Evolutionary conservation across 2,888 invertebrate species (phyloP).

Genomic region (Campaea margaritaria): DNA sequence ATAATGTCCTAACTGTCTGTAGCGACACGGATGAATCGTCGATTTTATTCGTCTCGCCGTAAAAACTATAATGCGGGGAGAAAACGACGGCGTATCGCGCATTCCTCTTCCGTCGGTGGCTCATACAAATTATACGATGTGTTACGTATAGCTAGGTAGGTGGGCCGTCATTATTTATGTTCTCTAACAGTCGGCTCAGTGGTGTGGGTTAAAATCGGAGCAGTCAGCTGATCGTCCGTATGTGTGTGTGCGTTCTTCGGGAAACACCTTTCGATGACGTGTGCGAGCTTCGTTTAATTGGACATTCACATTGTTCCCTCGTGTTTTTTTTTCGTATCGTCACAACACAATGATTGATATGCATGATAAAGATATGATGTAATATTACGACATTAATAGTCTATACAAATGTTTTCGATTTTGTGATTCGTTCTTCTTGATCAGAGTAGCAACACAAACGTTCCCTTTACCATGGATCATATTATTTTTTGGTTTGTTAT

Average conservation of each 20-base stretch:
- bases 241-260: slow-evolving; percentile 80
- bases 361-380: slow-evolving; percentile 51
- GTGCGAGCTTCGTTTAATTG: slow-evolving; percentile 83
- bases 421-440: slow-evolving; percentile 42
- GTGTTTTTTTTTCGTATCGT: slow-evolving; percentile 52
- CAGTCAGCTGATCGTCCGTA: slow-evolving; percentile 81
- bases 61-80: slow-evolving; percentile 73
- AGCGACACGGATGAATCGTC: slow-evolving; percentile 57
- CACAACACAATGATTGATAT: slow-evolving; percentile 55
- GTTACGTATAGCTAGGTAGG: slow-evolving; percentile 83
- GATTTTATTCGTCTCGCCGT: slow-evolving; percentile 69
- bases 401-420: slow-evolving; percentile 36
- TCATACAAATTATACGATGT: slow-evolving; percentile 83
- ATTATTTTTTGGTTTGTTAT: slow-evolving; percentile 11
- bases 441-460: slow-evolving; percentile 8
- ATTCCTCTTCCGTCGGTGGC: slow-evolving; percentile 74
- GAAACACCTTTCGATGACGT: slow-evolving; percentile 86
- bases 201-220: slow-evolving; percentile 85
- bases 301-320: slow-evolving; percentile 82
- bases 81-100: slow-evolving; percentile 75
- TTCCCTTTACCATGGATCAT: slow-evolving; percentile 17
- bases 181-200: slow-evolving; percentile 81
- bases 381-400: slow-evolving; percentile 41
- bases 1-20: slow-evolving; percentile 69
- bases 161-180: slow-evolving; percentile 85